Evolutionary conservation across 2,113 vertebrate species (phyloP), one percentile per base, ranked within the genome.

Genomic region (Mustela lutreola): DNA sequence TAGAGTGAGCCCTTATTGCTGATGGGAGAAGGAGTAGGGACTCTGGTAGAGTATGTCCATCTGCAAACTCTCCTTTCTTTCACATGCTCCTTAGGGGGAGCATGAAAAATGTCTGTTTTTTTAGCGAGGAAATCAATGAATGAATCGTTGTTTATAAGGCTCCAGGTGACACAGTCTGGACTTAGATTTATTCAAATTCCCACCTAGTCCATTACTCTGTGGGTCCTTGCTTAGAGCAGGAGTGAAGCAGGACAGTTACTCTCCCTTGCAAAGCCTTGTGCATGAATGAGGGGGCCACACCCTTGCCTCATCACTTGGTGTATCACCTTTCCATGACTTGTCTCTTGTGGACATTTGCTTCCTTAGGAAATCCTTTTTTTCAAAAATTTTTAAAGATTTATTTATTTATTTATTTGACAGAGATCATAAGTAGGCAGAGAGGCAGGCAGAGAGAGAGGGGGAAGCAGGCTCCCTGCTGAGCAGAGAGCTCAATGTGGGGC

Each of bases 281-380:
- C 2, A 4, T 12, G 4, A 39, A 24, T 58, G 58, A 89, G 15
- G 26, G 56, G 19, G n/a, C 53, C 15, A 22, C 45, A 48, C 4
- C 36, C 16, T 88, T 56, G 63, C 31, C 81, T 93, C 53, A 50
- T 70, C 67, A 91, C 39, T 89, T 50, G 12, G 39, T 71, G 18
- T 82, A 58, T 94, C 11, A 22, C 2, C 71, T 45, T 91, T 78
- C 22, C 8, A 50, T 96, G 42, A 65, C 39, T 93, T 85, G 53
- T 84, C 45, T 85, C 10, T 67, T 67, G 45, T 93, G 79, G 76
- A 95, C 87, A 89, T 75, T 93, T 97, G 45, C 75, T 97, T 28
- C 53, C 65, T 93, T 62, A 65, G 31, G 82, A 70, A 62, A 26
- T 85, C 48, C 85, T 95, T 95, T 50, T 53, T 53, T 53, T 53